Conservation (phyloP, 2,797 vertebrate species). For the Lagorchestes hirsutus region DNA sequence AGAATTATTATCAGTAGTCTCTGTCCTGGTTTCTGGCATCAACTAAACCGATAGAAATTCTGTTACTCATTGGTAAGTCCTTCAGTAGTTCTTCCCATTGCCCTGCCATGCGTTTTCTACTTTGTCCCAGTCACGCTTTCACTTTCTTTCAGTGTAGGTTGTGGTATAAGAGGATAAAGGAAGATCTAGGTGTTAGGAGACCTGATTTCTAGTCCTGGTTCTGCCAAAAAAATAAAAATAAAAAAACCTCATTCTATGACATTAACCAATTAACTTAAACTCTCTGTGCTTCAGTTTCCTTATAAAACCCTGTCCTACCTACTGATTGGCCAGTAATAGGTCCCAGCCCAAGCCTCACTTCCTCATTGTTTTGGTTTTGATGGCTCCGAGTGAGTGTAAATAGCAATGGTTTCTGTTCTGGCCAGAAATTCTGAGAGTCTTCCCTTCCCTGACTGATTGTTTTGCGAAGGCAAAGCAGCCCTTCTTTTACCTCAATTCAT, state of each 20-base stretch:
- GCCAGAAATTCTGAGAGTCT: neutral
- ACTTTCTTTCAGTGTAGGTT: neutral
- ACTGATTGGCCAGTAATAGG: neutral
- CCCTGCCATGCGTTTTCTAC: neutral
- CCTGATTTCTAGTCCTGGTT: neutral
- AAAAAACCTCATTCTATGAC: neutral
- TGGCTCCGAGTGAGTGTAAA: neutral
- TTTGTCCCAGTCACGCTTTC: neutral
- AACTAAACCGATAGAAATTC: neutral
- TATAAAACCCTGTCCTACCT: neutral
- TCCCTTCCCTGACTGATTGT: neutral
- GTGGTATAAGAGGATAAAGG: neutral
- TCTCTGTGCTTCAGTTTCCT: neutral
- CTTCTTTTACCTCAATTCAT: neutral
- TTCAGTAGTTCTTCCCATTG: neutral
- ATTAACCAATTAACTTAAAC: neutral
- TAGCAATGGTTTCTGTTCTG: neutral
- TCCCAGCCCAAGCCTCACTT: neutral
- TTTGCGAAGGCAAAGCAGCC: neutral
- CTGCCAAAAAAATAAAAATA: neutral
- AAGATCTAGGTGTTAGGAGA: neutral
- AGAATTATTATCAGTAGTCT: neutral
- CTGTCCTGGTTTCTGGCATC: neutral
- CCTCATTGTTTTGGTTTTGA: neutral
- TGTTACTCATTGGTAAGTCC: neutral